Conservation (phyloP, 2,888 invertebrate genomes). For the Ommatoiulus sabulosus region DNA sequence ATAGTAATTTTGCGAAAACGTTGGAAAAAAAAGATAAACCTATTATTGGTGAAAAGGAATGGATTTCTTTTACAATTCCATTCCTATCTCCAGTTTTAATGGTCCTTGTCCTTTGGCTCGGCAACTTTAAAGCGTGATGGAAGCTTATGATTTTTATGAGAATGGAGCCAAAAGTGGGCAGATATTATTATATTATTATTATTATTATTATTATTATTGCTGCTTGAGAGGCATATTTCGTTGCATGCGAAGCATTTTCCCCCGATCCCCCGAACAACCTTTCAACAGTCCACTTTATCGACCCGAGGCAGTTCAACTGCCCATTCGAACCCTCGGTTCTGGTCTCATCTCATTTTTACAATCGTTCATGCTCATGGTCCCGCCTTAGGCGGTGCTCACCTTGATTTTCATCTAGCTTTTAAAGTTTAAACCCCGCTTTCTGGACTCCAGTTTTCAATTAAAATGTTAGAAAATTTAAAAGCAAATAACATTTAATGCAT, state of each 20-base stretch:
- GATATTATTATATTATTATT: slow-evolving; percentile 32
- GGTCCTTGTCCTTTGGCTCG: slow-evolving; percentile 47
- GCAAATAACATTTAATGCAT: background rate
- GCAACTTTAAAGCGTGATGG: slow-evolving; percentile 47
- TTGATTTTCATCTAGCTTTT: slow-evolving; percentile 24
- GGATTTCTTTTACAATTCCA: slow-evolving; percentile 51
- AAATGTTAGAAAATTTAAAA: background rate
- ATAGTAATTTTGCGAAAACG: slow-evolving; percentile 59
- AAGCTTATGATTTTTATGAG: slow-evolving; percentile 45
- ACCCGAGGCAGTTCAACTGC: background rate
- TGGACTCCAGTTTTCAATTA: slow-evolving; percentile 14
- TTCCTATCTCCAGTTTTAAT: slow-evolving; percentile 22
- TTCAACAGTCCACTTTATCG: slow-evolving; percentile 18
- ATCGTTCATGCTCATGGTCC: background rate
- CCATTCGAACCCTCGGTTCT: background rate
- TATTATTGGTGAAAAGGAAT: slow-evolving; percentile 54
- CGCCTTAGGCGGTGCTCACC: background rate
- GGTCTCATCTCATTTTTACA: slow-evolving; percentile 38
- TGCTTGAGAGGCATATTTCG: slow-evolving; percentile 44
- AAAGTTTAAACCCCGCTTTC: slow-evolving; percentile 30
- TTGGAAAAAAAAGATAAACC: slow-evolving; percentile 51
- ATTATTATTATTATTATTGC: background rate
- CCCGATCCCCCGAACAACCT: background rate
- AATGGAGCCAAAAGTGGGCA: slow-evolving; percentile 46
- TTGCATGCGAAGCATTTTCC: slow-evolving; percentile 8